A percentile compares a stretch with the other conserved stretches of the same genome.
These are phyloP conservation scores for Agriopis aurantiaria DNA, from an alignment of 2,888 invertebrate genomes.

Conservation along the genomic window DNA sequence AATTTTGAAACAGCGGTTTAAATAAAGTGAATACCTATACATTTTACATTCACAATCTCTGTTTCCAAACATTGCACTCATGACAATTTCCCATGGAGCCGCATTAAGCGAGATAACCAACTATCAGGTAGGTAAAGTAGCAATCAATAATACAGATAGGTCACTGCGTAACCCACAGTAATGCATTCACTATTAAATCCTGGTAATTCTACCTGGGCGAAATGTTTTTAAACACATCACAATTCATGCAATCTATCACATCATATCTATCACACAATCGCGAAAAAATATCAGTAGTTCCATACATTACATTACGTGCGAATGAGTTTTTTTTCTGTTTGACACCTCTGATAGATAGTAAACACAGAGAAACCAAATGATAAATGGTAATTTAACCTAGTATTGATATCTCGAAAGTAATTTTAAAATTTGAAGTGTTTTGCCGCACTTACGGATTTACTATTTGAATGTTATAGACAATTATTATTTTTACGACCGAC, in stretches of 20 bases:
- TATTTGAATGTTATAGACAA: no score
- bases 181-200: slow-evolving; percentile 10
- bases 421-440: no score
- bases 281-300: no score
- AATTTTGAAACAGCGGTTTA: neutral
- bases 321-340: no score
- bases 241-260: neutral
- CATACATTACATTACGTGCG: no score
- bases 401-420: no score
- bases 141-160: slow-evolving; percentile 22
- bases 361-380: no score
- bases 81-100: slow-evolving; percentile 25
- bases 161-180: slow-evolving; percentile 18
- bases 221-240: slow-evolving; percentile 6
- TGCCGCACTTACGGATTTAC: no score
- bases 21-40: neutral
- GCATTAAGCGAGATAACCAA: slow-evolving; percentile 21
- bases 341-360: no score
- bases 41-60: neutral
- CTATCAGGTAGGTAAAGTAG: slow-evolving; percentile 23
- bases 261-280: no score
- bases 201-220: slow-evolving; percentile 4
- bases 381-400: no score
- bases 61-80: slow-evolving; percentile 18
- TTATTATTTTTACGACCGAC: no score